Evolutionary conservation across 1,140 invertebrate species (phyloP).

Genomic region (Tetranychus cinnabarinus): DNA sequence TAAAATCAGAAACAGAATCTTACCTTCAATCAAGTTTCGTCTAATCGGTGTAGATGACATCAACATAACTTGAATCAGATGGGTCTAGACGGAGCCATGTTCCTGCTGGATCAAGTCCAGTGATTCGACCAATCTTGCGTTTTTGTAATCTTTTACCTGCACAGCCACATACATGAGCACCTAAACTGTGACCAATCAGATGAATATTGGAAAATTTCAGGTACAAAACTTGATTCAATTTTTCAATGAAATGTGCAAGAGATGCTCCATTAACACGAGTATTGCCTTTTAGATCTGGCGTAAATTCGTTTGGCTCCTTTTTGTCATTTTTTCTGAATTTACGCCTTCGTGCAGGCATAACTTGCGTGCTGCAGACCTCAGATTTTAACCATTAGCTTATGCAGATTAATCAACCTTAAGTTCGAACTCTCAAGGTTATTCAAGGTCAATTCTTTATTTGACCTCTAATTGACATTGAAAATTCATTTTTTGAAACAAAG

Average conservation of each 20-base stretch:
- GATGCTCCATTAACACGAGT: constrained; percentile 36
- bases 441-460: no score
- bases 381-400: no score
- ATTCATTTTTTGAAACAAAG: no score
- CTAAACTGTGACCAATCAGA: constrained; percentile 44
- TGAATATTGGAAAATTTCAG: constrained; percentile 23
- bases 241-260: constrained; percentile 25
- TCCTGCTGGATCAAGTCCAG: constrained; percentile 58
- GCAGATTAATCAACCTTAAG: no score
- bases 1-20: neutral
- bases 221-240: constrained; percentile 9
- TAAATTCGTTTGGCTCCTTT: no score
- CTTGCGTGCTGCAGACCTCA: no score
- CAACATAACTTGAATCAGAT: constrained; percentile 45
- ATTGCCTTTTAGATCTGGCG: constrained; percentile 22
- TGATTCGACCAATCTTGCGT: constrained; percentile 7
- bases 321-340: no score
- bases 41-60: constrained; percentile 35
- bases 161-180: constrained; percentile 59
- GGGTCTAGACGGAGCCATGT: constrained; percentile 36
- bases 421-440: no score
- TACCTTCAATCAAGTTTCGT: neutral
- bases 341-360: no score
- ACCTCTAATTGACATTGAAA: no score
- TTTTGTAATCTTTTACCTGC: constrained; percentile 35